Evolutionary conservation across 2,113 vertebrate genomes (phyloP).

Genomic region (Psittacus erithacus): DNA sequence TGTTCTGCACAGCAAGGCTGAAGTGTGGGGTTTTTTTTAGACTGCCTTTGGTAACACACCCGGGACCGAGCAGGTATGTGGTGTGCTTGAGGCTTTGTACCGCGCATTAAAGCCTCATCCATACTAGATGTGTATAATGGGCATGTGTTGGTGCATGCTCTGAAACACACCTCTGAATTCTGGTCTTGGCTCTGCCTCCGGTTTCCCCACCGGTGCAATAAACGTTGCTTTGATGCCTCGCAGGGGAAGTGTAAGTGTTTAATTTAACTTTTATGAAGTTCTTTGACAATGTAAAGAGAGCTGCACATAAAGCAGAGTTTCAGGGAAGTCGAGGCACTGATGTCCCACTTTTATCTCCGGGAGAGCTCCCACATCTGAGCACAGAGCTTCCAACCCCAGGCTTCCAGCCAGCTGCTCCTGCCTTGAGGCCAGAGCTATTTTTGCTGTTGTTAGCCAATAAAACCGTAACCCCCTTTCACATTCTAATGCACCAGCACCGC

Average conservation of each 20-base stretch:
- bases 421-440: not conserved
- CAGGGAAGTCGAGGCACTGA: slow-evolving; percentile 14
- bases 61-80: not conserved
- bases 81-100: not conserved
- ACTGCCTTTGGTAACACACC: not conserved
- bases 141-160: not conserved
- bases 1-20: not conserved
- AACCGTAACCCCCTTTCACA: rapidly evolving
- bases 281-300: not conserved
- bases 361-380: not conserved
- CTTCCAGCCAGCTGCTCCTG: not conserved
- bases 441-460: not conserved
- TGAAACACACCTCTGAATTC: not conserved
- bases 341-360: not conserved
- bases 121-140: not conserved
- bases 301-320: not conserved
- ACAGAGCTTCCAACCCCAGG: not conserved
- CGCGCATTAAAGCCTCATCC: not conserved
- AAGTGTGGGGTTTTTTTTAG: not conserved
- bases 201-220: not conserved
- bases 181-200: not conserved
- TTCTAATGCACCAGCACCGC: rapidly evolving
- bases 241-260: slow-evolving; percentile 34
- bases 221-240: not conserved
- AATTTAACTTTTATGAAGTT: slow-evolving; percentile 47